These are phyloP conservation scores for Marcusenius ussheri DNA, from an alignment of 2,113 vertebrate species.

Conservation along the genomic window DNA sequence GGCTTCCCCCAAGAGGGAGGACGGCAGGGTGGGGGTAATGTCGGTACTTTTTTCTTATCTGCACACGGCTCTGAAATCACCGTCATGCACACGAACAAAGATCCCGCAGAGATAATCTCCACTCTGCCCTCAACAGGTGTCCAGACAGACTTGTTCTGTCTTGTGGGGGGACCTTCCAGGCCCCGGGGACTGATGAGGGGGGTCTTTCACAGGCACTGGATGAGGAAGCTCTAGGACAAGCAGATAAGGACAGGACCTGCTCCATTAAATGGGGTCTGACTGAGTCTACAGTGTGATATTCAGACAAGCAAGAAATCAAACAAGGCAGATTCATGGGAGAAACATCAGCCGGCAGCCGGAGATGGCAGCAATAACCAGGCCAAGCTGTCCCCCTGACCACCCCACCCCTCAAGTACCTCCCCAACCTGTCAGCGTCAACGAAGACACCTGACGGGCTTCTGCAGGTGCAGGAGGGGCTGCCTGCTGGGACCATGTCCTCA, in stretches of 20 bases:
- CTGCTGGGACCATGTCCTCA: background rate
- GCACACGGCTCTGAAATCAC: background rate
- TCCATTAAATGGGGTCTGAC: constrained; percentile 50
- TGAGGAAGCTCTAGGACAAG: constrained; percentile 34
- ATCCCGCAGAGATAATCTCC: constrained; percentile 35
- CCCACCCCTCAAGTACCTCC: background rate
- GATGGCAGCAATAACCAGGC: background rate
- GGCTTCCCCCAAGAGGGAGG: background rate
- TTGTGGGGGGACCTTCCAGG: background rate
- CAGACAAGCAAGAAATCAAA: background rate
- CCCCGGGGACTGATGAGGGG: background rate
- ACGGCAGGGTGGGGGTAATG: background rate
- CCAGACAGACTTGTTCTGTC: constrained; percentile 55
- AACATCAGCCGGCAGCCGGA: constrained; percentile 45
- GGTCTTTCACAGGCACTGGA: background rate
- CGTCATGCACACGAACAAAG: background rate
- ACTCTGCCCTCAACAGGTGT: constrained; percentile 54
- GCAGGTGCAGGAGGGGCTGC: background rate
- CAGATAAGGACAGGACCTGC: constrained; percentile 37
- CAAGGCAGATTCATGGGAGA: background rate
- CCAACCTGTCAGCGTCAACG: background rate
- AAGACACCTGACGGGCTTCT: background rate
- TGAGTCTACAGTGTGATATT: constrained; percentile 12
- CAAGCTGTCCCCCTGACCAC: background rate
- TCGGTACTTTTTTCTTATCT: background rate